These are phyloP conservation scores for Bicyclus anynana DNA, from an alignment of 1,140 invertebrate species.

Conservation along the genomic window DNA sequence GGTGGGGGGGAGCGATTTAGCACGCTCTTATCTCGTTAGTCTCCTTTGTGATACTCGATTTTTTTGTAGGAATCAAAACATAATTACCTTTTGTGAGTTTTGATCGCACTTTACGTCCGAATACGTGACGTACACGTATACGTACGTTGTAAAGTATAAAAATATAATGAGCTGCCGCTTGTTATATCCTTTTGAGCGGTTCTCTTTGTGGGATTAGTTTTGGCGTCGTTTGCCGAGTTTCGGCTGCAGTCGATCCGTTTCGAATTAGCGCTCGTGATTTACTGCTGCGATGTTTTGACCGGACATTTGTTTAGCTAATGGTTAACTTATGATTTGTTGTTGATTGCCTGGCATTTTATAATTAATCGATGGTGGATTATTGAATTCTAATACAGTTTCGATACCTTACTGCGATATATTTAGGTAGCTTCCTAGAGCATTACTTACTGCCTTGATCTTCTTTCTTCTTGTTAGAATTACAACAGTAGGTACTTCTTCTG, in stretches of 20 bases:
- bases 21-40: slow-evolving; percentile 77
- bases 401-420: no score
- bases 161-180: slow-evolving; percentile 75
- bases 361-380: no score
- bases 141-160: slow-evolving; percentile 73
- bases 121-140: no score
- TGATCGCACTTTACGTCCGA: slow-evolving; percentile 71
- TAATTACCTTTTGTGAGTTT: slow-evolving; percentile 77
- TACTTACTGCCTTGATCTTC: no score
- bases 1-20: slow-evolving; percentile 68
- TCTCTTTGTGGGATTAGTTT: slow-evolving; percentile 69
- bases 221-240: slow-evolving; percentile 43
- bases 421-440: no score
- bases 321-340: not conserved
- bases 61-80: slow-evolving; percentile 76
- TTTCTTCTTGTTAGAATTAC: no score
- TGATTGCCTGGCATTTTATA: no score
- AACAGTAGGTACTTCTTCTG: no score
- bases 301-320: slow-evolving; percentile 10
- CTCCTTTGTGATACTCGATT: slow-evolving; percentile 76
- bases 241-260: slow-evolving; percentile 60
- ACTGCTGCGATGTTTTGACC: slow-evolving; percentile 46
- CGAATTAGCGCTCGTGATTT: slow-evolving; percentile 70
- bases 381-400: no score
- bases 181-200: slow-evolving; percentile 73